Conservation (phyloP, 1,140 invertebrate genomes). For the Cydia splendana region DNA sequence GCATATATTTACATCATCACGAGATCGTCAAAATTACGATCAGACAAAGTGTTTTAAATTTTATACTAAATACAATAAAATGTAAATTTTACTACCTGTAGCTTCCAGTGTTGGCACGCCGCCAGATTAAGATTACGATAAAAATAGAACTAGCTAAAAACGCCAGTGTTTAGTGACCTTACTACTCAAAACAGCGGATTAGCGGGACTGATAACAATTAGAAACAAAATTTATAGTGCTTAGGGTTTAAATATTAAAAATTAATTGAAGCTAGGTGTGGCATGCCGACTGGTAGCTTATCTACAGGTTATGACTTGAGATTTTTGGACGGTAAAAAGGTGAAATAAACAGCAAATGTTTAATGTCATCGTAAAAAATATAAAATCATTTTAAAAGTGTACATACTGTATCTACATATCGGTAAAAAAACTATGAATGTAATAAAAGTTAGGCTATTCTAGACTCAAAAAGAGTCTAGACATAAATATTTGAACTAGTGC, state of each 20-base stretch:
- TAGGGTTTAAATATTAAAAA: too few relatives aligned
- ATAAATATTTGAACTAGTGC: background rate
- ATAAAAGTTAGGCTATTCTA: background rate
- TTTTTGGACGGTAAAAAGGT: too few relatives aligned
- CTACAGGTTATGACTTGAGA: too few relatives aligned
- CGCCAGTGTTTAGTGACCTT: slow-evolving; percentile 5
- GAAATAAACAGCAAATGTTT: too few relatives aligned
- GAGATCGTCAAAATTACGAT: slow-evolving; percentile 6
- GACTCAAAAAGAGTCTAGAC: background rate
- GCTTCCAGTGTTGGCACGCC: slow-evolving; percentile 4
- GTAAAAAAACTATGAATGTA: too few relatives aligned
- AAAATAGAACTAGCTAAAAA: slow-evolving; percentile 10
- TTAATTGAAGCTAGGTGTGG: too few relatives aligned
- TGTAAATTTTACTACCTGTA: slow-evolving; percentile 11
- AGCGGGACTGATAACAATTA: background rate
- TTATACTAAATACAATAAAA: slow-evolving; percentile 31
- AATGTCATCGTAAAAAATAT: too few relatives aligned
- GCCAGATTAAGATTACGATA: slow-evolving; percentile 11
- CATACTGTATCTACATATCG: too few relatives aligned
- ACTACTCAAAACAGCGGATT: background rate
- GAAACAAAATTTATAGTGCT: background rate
- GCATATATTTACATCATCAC: background rate
- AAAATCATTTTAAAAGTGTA: too few relatives aligned
- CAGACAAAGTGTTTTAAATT: slow-evolving; percentile 11
- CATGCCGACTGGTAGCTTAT: too few relatives aligned